Base-by-base conservation (phyloP, 2,888 invertebrate species). In the Marasmarcha lunaedactyla region DNA sequence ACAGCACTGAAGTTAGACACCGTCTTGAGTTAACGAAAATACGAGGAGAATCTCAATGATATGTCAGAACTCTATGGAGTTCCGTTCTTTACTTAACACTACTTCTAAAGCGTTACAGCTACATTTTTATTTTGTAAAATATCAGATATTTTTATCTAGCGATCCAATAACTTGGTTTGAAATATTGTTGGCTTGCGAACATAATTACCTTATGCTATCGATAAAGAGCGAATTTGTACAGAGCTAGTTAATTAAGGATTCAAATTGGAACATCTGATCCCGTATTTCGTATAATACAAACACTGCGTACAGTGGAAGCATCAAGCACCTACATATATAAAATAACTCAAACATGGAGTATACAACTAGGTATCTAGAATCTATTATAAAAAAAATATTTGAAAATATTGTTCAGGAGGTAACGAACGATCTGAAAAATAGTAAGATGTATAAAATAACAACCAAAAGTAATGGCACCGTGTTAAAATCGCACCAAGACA, bases 31-130 rank as follows among this genome's bases (percentile, higher is more conserved):
- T 61, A 70, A 66, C 66, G 67, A 58, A 72, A 71, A 70, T 73
- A 74, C 71, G 65, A 73, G 78, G 81, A 81, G 79, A 81, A 77
- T 76, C 76, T 78, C 74, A 77, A 71, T 83, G 81, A 83, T 83
- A 83, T 83, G 81, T 83, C 64, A 76, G 73, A 77, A 78, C 81
- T 79, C 79, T 62, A 65, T 53, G 65, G 76, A 78, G 78, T 66
- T 71, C 74, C 64, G 59, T 76, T 76, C 74, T 67, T 63, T 48
- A 69, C 74, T 76, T 76, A 42, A 68, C 49, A 58, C 81, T 83
- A 81, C 71, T 57, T 69, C 73, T 76, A 78, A 79, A 79, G 83
- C 81, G 62, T 71, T 73, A 71, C 52, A 56, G 60, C 74, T 77
- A 78, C 64, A 50, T 58, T 59, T 69, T 20, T 20, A 20, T 20